phyloP scores from a whole-genome alignment of 2,888 invertebrate species.

The Fragum whitleyi region DNA sequence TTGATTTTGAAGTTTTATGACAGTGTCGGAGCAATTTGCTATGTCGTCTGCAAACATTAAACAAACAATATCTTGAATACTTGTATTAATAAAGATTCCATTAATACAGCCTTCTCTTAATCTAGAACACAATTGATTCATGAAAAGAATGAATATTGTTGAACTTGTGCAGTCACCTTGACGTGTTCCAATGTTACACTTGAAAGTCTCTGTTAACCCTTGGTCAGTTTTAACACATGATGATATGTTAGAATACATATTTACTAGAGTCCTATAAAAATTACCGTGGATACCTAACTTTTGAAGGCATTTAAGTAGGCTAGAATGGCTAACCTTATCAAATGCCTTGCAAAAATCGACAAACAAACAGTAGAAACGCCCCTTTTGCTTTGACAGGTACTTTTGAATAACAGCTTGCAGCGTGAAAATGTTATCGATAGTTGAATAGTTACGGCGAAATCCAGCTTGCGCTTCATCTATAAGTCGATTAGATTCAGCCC shows the following conservation, averaged over 20 bases:
- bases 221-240: slow-evolving; percentile 10
- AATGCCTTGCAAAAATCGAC: slow-evolving; percentile 6
- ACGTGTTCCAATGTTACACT: background rate
- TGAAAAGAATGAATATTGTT: background rate
- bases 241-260: slow-evolving; percentile 1
- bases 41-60: no score
- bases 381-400: no score
- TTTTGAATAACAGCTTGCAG: no score
- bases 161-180: background rate
- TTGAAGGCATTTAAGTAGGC: background rate
- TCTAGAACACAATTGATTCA: slow-evolving; percentile 2
- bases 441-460: no score
- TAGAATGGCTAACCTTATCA: background rate
- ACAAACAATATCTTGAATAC: no score
- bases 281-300: no score
- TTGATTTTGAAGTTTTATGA: no score
- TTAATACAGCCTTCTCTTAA: background rate
- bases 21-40: no score
- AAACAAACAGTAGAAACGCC: background rate
- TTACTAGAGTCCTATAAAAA: background rate
- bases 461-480: background rate
- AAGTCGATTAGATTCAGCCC: background rate
- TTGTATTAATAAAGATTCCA: background rate
- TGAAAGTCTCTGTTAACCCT: background rate
- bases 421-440: no score